Base-by-base conservation (phyloP, 92 coral and sea anemone species). In the Parazoanthus atlanticus region DNA sequence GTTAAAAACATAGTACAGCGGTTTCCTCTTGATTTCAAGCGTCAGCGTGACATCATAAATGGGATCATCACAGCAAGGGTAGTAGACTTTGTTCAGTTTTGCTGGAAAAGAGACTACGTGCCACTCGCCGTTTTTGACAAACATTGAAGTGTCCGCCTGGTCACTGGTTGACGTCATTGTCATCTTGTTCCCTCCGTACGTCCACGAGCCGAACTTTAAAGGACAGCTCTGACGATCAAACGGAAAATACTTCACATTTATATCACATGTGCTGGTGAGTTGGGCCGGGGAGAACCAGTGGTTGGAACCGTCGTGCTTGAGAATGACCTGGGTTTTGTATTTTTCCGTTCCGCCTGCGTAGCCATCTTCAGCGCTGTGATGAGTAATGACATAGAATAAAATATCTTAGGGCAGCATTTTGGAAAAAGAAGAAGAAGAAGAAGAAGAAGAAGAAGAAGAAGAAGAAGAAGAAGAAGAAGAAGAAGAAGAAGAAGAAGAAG, bases 151-250 rank as follows among this genome's bases (percentile, higher is more conserved):
- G 54, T 96, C 99, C 2, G 96, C 98, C 7, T 94, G 84, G 25
- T 91, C 66, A 25, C 90, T 81, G 6, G 93, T 32, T 64, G 96
- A 92, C 17, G 76, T 49, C 94, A 97, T 92, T 11, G 94, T 85
- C 61, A 97, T 76, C 40, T 96, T 95, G 90, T 93, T 94, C 3
- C 97, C 96, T 28, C 84, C 89, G 80, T 93, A 93, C 28, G 97
- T 94, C 99, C 99, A 97, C 49, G 99, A 97, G 80, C 99, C 99
- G 56, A 97, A 97, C 36, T 92, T 94, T 15, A 97, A 88, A n/a
- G 94, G 85, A 47, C 99, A 97, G 47, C 86, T 93, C 72, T 97
- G 99, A 28, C 90, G 94, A 91, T 97, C 99, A 52, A 97, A 97
- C 15, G 99, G 99, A 72, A 97, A 97, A 65, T 97, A 90, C 58